phyloP scores from a whole-genome alignment of 2,888 invertebrate genomes.

The Apamea sordens region DNA sequence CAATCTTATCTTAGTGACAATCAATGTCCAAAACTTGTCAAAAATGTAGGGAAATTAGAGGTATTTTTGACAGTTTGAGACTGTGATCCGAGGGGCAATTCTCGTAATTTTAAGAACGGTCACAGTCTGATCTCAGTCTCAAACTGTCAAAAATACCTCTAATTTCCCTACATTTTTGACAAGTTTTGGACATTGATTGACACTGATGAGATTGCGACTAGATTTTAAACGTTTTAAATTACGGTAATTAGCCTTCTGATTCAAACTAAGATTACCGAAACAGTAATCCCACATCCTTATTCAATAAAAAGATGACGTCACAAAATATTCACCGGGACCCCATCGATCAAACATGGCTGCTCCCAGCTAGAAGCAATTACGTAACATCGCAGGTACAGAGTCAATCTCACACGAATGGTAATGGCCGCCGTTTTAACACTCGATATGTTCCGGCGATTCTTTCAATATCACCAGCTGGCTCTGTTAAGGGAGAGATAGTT shows the following conservation, averaged over 20 bases:
- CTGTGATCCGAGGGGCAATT: too few species aligned
- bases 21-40: too few species aligned
- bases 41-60: too few species aligned
- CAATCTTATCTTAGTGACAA: too few species aligned
- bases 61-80: too few species aligned
- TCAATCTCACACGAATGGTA: slow-evolving; percentile 69
- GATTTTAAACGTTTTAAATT: neutral
- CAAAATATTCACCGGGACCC: slow-evolving; percentile 4
- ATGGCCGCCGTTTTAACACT: slow-evolving; percentile 75
- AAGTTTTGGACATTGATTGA: neutral
- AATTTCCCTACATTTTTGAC: neutral
- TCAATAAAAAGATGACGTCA: slow-evolving; percentile 34
- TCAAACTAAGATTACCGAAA: neutral
- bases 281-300: neutral
- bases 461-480: slow-evolving; percentile 76
- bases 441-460: slow-evolving; percentile 75
- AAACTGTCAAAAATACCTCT: neutral
- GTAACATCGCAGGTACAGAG: slow-evolving; percentile 63
- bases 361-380: slow-evolving; percentile 52
- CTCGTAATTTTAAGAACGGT: too few species aligned
- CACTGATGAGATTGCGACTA: neutral
- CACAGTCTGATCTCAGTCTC: neutral
- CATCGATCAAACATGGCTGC: slow-evolving; percentile 49
- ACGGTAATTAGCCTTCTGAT: neutral
- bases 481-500: slow-evolving; percentile 70